phyloP scores from a whole-genome alignment of 2,113 vertebrate species.

The Galbula dea region DNA sequence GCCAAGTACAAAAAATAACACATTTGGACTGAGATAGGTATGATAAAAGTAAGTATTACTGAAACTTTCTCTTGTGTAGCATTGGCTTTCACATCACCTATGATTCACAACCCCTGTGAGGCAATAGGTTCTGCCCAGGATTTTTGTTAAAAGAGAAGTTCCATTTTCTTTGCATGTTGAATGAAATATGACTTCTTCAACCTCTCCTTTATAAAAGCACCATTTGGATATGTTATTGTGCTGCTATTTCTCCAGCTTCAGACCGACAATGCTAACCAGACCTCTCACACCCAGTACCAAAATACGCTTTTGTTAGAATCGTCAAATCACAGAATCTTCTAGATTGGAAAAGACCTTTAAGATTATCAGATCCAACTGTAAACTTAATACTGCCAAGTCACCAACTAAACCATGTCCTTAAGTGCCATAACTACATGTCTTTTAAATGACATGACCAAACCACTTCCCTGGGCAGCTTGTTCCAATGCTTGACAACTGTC shows the following conservation, averaged over 20 bases:
- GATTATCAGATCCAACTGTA: neutral
- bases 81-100: constrained; percentile 1
- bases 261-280: neutral
- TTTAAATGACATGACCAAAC: neutral
- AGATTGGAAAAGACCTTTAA: neutral
- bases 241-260: neutral
- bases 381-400: neutral
- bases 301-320: neutral
- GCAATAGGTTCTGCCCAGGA: neutral
- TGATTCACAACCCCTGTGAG: neutral
- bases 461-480: neutral
- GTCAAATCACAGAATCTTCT: neutral
- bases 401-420: neutral
- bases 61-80: neutral
- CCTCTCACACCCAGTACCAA: neutral
- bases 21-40: neutral
- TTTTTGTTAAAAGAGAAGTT: constrained; percentile 3
- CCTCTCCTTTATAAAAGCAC: neutral
- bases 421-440: neutral
- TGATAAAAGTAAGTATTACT: constrained; percentile 12
- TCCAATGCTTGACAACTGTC: neutral
- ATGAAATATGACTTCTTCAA: constrained; percentile 12
- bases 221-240: neutral
- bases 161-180: constrained; percentile 14
- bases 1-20: neutral